A percentile compares a stretch with the other conserved stretches of the same genome.
Conservation (phyloP, 2,797 vertebrate species). For the Poecilia wingei region DNA sequence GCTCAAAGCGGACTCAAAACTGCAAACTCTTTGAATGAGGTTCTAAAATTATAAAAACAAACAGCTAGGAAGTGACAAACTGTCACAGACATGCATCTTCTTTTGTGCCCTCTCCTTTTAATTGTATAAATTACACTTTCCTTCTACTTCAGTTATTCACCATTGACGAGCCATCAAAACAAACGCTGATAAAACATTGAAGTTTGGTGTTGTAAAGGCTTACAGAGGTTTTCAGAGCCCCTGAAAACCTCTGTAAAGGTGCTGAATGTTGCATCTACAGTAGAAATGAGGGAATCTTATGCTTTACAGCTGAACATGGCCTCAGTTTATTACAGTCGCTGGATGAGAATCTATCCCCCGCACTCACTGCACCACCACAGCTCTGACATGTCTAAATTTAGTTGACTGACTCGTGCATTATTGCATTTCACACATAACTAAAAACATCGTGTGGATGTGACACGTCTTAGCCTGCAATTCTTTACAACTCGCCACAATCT, state of each 20-base stretch:
- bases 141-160: background rate
- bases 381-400: slow-evolving; percentile 66
- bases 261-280: background rate
- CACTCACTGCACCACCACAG: slow-evolving; percentile 1
- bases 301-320: background rate
- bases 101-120: background rate
- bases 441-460: slow-evolving; percentile 34
- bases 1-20: background rate
- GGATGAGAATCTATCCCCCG: slow-evolving; percentile 17
- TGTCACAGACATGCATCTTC: background rate
- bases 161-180: background rate
- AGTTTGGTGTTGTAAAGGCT: background rate
- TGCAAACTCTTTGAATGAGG: background rate
- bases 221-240: background rate
- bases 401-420: slow-evolving; percentile 32
- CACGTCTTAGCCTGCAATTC: slow-evolving; percentile 15
- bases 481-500: slow-evolving; percentile 7
- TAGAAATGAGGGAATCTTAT: background rate
- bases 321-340: slow-evolving; percentile 12
- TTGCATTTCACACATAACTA: slow-evolving; percentile 57
- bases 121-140: background rate
- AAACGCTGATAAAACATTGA: background rate
- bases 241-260: background rate
- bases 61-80: background rate
- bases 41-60: background rate